Evolutionary conservation across 2,113 vertebrate species (phyloP), one percentile per base, ranked within the genome.

Genomic region (Ranitomeya imitator): DNA sequence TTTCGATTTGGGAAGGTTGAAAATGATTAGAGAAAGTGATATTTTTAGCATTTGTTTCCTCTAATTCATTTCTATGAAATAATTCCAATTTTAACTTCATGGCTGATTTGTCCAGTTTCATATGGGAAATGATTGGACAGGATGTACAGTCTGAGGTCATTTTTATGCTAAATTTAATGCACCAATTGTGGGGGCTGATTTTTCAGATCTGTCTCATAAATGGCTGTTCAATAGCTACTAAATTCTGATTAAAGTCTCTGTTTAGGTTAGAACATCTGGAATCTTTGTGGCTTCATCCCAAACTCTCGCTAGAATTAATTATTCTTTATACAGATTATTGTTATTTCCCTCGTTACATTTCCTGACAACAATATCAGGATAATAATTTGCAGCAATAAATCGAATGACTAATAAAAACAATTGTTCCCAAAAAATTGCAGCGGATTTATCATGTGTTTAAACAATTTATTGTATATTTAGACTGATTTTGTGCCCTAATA

Each of bases 221-320:
- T 21, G 37, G 21, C 31, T 69, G 65, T 12, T 60, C 84, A 18
- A 76, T 85, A 60, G 45, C 84, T 73, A 76, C 55, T 57, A 85
- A 85, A 76, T 73, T 85, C 84, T 85, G 55, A 85, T 85, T 85
- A 76, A 60, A 61, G 60, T 57, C 45, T 76, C 23, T 76, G 84
- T 76, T 85, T 60, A 59, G 76, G 16, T 37, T 76, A 21, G 55
- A 59, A 60, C 52, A 57, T 57, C 84, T 85, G 83, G 67, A 26
- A 57, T 69, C 52, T 74, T 67, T 69, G 83, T 59, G 69, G 67
- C 54, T 71, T 31, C 23, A 26, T 85, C 67, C 74, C 83, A 85
- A 55, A 85, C 45, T 60, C 71, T 85, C 71, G 61, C 69, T 76
- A 19, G 26, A 51, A 23, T 80, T 63, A 81, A 81, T 61, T 59